These are phyloP conservation scores for Gallinago undulata DNA, from an alignment of 2,113 vertebrate genomes.

Conservation along the genomic window DNA sequence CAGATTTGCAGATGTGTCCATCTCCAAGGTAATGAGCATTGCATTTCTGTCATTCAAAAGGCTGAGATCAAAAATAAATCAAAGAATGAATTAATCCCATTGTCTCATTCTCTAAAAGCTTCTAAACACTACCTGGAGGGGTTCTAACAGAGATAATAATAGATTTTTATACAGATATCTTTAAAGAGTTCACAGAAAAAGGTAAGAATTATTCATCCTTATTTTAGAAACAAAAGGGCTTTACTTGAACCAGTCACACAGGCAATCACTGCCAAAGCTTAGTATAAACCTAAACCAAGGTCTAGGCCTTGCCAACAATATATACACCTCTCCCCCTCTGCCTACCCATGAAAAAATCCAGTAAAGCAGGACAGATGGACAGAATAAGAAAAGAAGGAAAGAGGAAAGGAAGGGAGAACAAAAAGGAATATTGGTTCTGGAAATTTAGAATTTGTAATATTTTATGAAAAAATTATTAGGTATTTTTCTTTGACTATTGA, in stretches of 20 bases:
- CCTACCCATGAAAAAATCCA: neutral
- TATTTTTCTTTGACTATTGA: neutral
- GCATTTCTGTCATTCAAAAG: slow-evolving; percentile 21
- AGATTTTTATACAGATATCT: neutral
- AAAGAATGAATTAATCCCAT: slow-evolving; percentile 14
- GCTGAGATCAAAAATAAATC: neutral
- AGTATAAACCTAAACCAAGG: neutral
- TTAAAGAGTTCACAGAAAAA: neutral
- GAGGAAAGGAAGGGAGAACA: neutral
- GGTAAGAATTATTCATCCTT: neutral
- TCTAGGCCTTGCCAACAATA: neutral
- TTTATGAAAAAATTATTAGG: neutral
- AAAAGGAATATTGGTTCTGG: neutral
- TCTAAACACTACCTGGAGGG: neutral
- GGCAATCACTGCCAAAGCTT: neutral
- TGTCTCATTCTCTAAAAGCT: neutral
- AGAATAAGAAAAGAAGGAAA: neutral
- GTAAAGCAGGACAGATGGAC: neutral
- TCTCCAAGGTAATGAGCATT: slow-evolving; percentile 23
- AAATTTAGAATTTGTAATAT: neutral
- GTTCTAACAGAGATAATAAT: neutral
- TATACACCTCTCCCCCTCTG: neutral
- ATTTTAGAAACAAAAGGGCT: neutral
- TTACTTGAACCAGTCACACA: neutral
- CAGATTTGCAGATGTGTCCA: slow-evolving; percentile 28